Evolutionary conservation across 2,888 invertebrate genomes (phyloP), one percentile per base, ranked within the genome.

Genomic region (Tipula unca): DNA sequence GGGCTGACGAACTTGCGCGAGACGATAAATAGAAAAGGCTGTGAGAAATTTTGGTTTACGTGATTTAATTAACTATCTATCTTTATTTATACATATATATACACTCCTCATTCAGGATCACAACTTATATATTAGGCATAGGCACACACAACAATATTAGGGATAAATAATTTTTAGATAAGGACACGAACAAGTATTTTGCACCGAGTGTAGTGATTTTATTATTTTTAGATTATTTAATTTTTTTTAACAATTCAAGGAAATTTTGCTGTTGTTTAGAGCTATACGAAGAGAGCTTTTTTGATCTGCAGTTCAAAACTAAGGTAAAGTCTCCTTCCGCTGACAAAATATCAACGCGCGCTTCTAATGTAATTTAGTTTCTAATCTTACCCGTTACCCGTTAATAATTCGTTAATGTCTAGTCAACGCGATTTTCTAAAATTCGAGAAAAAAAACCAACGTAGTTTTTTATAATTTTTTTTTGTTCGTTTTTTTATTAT

Each of bases 181-280:
- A 25, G 69, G 69, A 69, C 69, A 69, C 69, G 17, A 25, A 69
- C 20, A 69, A 69, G 69, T 69, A 69, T 69, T 69, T 69, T 69
- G 69, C 69, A 69, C 69, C 69, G 69, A 69, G 69, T 69, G 69
- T 69, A 69, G 69, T 69, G 69, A 69, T 69, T 69, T 69, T 69
- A 8, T 25, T 10, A 69, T 69, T 25, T 69, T 25, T 69, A 69
- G 25, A n/a, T 69, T 69, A 25, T 69, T 69, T 69, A 69, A 69
- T 69, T 69, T 48, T 48, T 48, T 48, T 48, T n/a, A n/a, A n/a
- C n/a, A n/a, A n/a, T n/a, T n/a, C n/a, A n/a, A n/a, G n/a, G n/a
- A n/a, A n/a, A n/a, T n/a, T n/a, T n/a, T n/a, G n/a, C n/a, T n/a
- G n/a, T n/a, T n/a, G n/a, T n/a, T n/a, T n/a, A n/a, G n/a, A n/a